These are phyloP conservation scores for Cremastobaeus sp. DNA, from an alignment of 2,888 invertebrate species.

Conservation along the genomic window DNA sequence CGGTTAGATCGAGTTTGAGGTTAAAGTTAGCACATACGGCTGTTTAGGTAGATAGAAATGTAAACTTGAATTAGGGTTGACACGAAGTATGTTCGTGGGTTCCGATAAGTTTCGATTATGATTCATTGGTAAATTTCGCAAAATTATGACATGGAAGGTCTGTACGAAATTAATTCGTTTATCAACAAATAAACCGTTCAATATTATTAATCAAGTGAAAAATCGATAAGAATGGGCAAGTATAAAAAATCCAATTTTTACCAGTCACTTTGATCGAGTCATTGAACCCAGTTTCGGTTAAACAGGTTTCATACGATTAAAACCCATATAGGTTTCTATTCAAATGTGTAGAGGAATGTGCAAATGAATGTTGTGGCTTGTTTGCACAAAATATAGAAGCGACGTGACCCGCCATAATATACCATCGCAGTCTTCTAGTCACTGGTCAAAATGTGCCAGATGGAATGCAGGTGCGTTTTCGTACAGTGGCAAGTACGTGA, in stretches of 20 bases:
- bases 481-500: slow-evolving; percentile 58
- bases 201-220: too few relatives aligned
- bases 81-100: slow-evolving; percentile 58
- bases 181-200: too few relatives aligned
- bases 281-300: slow-evolving; percentile 24
- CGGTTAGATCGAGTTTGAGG: slow-evolving; percentile 59
- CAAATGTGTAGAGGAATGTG: slow-evolving; percentile 35
- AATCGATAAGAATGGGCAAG: too few relatives aligned
- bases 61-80: slow-evolving; percentile 65
- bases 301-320: slow-evolving; percentile 23
- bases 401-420: slow-evolving; percentile 30
- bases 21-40: slow-evolving; percentile 40
- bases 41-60: slow-evolving; percentile 64
- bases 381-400: slow-evolving; percentile 47
- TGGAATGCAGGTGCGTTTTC: slow-evolving; percentile 62
- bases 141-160: too few relatives aligned
- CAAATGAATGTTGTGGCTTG: slow-evolving; percentile 49
- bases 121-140: slow-evolving; percentile 15
- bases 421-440: slow-evolving; percentile 43
- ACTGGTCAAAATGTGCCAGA: slow-evolving; percentile 54
- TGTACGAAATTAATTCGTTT: too few relatives aligned
- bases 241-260: too few relatives aligned
- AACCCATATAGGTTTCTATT: slow-evolving; percentile 21
- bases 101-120: slow-evolving; percentile 6
- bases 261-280: background rate